Evolutionary conservation across 2,797 vertebrate genomes (phyloP), one percentile per base, ranked within the genome.

Genomic region (Amphiprion clarkii): DNA sequence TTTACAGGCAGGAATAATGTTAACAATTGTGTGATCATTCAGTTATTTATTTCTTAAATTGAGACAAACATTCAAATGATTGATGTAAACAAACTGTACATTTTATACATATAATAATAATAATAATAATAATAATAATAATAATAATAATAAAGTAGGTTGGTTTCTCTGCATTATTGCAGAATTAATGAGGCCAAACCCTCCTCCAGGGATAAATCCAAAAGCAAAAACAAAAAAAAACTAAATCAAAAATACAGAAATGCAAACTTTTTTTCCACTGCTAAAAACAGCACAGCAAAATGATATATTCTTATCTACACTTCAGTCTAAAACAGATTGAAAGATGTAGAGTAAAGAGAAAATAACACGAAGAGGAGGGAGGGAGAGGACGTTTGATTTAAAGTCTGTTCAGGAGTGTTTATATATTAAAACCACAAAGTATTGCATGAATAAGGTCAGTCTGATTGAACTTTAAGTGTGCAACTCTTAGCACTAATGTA

Each of bases 31-130:
- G 62, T 49, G 70, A 83, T 86, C 84, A 84, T 90, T 87, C 87
- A 86, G 42, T 88, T 85, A 92, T 95, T 95, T 95, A 95, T 94
- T 95, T 92, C 68, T 84, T 89, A 86, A 89, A 93, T 71, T 88
- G 84, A 87, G 87, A 92, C 88, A 93, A 92, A 92, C 90, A 90
- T 94, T 92, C 87, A 93, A 92, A 93, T 89, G 77, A 89, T 80
- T 92, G 92, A 77, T 94, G 93, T 95, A 94, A 95, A 95, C 95
- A 95, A 96, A 95, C 95, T 96, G 95, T 96, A 96, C 95, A 96
- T 95, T 95, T 95, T 95, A 93, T 96, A 95, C 94, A 96, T 72
- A 83, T 71, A 78, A 86, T 84, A 78, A 86, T 84, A 74, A 83
- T 88, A 77, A 85, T 27, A 27, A 27, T 27, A 27, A 83, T 71